phyloP scores from a whole-genome alignment of 1,140 invertebrate genomes.

The Akabosia matsudoensis region DNA sequence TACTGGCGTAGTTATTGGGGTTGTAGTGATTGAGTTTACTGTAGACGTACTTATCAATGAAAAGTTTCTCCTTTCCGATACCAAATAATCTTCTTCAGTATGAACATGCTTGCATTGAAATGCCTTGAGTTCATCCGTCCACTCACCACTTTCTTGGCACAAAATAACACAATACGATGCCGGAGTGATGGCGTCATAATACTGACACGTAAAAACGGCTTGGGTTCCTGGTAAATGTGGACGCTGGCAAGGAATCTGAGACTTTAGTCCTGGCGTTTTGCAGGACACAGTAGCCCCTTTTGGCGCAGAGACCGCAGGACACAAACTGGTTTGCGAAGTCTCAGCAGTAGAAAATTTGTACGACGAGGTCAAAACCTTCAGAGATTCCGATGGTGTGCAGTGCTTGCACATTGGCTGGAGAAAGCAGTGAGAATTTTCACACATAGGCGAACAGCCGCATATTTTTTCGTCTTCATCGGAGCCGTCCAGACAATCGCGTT shows the following conservation, averaged over 20 bases:
- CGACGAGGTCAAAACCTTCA: conserved; percentile 18
- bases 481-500: conserved; percentile 26
- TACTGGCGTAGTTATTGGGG: background rate
- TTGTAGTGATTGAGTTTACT: background rate
- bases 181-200: conserved; percentile 22
- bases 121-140: conserved; percentile 21
- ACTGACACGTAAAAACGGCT: conserved; percentile 29
- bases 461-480: conserved; percentile 26
- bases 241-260: conserved; percentile 22
- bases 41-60: background rate
- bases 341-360: conserved; percentile 23
- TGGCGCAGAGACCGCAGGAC: conserved; percentile 26
- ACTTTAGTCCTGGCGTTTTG: conserved; percentile 24
- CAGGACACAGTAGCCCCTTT: conserved; percentile 20
- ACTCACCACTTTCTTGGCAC: conserved; percentile 19
- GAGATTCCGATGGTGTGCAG: conserved; percentile 8
- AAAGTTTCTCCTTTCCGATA: conserved; percentile 1
- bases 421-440: conserved; percentile 25
- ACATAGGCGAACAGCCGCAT: conserved; percentile 22
- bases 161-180: conserved; percentile 28
- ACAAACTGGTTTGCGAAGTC: conserved; percentile 1
- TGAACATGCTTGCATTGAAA: conserved; percentile 18
- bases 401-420: background rate
- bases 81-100: background rate
- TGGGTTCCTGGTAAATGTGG: conserved; percentile 22